Evolutionary conservation across 2,113 vertebrate species (phyloP).

Genomic region (Tiliqua scincoides): DNA sequence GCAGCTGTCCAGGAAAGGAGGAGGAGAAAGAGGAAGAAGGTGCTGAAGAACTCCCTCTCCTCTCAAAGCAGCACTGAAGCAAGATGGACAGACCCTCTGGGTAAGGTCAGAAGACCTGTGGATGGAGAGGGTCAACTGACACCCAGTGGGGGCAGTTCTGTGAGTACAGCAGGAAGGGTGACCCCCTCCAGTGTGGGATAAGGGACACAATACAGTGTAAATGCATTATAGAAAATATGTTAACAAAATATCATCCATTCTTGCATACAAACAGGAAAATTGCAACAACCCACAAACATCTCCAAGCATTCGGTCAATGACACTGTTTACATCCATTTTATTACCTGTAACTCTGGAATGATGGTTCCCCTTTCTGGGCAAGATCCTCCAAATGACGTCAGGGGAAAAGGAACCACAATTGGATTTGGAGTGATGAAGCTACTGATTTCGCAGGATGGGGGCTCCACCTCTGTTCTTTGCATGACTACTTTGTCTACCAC

Average conservation of each 20-base stretch:
- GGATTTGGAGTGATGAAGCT: constrained; percentile 91
- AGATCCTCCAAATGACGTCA: constrained; percentile 89
- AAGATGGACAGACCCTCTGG: no score
- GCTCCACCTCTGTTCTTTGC: constrained; percentile 80
- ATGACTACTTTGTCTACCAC: constrained; percentile 93
- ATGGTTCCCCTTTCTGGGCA: constrained; percentile 92
- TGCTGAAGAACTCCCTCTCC: no score
- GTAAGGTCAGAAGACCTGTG: no score
- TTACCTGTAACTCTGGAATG: constrained; percentile 94
- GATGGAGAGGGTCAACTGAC: no score
- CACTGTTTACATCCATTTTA: not conserved
- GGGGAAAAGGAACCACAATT: constrained; percentile 91
- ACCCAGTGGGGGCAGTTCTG: no score
- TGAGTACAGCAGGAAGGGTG: no score
- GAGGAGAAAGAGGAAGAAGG: no score
- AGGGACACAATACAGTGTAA: no score
- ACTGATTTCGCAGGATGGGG: constrained; percentile 86
- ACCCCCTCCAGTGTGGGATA: no score
- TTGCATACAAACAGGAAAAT: not conserved
- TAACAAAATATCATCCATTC: not conserved
- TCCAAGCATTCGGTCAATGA: not conserved
- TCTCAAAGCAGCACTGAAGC: no score
- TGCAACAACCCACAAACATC: not conserved
- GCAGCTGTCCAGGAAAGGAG: no score
- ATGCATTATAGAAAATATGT: no score